A percentile compares a stretch with the other conserved stretches of the same genome.
These are phyloP conservation scores for Andricus grossulariae DNA, from an alignment of 1,140 invertebrate genomes.

Conservation along the genomic window DNA sequence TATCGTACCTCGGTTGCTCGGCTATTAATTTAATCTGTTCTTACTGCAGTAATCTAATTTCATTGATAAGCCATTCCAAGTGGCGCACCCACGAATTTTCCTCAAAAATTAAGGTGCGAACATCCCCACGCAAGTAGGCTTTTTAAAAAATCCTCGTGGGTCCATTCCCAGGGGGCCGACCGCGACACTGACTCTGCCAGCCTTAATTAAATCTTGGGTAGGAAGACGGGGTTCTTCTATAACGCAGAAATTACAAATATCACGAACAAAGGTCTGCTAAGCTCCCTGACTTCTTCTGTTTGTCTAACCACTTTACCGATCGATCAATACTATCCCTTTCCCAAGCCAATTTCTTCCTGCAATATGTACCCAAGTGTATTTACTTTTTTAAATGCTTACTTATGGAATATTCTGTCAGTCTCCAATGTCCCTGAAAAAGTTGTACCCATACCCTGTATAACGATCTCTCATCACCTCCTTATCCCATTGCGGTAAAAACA, in stretches of 20 bases:
- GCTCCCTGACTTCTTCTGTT: neutral
- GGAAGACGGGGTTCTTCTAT: neutral
- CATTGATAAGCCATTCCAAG: constrained; percentile 19
- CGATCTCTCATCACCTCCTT: neutral
- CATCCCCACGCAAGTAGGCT: neutral
- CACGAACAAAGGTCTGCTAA: constrained; percentile 2
- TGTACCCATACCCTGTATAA: neutral
- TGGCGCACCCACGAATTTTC: neutral
- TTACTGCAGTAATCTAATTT: constrained; percentile 24
- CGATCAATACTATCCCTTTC: neutral
- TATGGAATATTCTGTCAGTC: neutral
- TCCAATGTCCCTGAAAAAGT: neutral
- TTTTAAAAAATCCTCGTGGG: constrained; percentile 1
- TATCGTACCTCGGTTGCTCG: neutral
- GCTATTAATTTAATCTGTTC: constrained; percentile 26
- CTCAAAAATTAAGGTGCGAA: neutral
- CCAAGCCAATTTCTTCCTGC: neutral
- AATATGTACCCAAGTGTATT: neutral
- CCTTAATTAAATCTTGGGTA: constrained; percentile 23
- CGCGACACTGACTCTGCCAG: constrained; percentile 22
- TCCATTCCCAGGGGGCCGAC: constrained; percentile 18
- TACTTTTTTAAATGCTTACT: neutral
- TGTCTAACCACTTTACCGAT: constrained; percentile 1
- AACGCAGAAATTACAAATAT: constrained; percentile 10
- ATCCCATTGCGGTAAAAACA: neutral